Conservation (phyloP, 2,113 vertebrate genomes). For the Ochotona princeps region DNA sequence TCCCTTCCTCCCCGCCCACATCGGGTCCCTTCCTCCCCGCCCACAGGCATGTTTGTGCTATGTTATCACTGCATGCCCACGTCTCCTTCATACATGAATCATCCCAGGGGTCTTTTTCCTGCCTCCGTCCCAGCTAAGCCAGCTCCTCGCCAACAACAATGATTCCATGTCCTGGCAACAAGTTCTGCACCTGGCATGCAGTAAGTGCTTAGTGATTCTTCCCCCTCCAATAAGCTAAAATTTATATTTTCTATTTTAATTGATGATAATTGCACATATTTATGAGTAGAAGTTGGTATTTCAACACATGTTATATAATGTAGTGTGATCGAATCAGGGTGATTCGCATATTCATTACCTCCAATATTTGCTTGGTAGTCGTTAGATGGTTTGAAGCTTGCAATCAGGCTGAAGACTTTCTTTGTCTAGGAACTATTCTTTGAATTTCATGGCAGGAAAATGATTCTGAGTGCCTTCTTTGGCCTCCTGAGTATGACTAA, state of each 20-base stretch:
- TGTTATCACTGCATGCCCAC: not conserved
- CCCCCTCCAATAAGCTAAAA: no score
- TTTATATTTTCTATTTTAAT: no score
- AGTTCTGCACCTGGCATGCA: not conserved
- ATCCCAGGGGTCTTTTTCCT: not conserved
- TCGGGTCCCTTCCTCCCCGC: no score
- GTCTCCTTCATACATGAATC: fast-evolving
- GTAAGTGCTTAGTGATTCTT: not conserved
- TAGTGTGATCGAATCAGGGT: no score
- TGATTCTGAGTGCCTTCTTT: not conserved
- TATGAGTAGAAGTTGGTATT: no score
- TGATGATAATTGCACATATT: no score
- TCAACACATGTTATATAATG: no score
- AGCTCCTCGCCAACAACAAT: fast-evolving
- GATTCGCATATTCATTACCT: no score
- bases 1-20: fast-evolving
- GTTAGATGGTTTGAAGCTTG: not conserved
- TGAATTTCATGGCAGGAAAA: not conserved
- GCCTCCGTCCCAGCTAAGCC: not conserved
- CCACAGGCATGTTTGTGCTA: not conserved
- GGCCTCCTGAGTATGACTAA: not conserved
- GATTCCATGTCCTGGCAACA: not conserved
- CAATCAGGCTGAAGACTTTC: not conserved
- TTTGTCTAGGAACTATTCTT: constrained; percentile 7
- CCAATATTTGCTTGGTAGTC: no score